Base-by-base conservation (phyloP, 2,888 invertebrate genomes). In the Andrena bucephala region DNA sequence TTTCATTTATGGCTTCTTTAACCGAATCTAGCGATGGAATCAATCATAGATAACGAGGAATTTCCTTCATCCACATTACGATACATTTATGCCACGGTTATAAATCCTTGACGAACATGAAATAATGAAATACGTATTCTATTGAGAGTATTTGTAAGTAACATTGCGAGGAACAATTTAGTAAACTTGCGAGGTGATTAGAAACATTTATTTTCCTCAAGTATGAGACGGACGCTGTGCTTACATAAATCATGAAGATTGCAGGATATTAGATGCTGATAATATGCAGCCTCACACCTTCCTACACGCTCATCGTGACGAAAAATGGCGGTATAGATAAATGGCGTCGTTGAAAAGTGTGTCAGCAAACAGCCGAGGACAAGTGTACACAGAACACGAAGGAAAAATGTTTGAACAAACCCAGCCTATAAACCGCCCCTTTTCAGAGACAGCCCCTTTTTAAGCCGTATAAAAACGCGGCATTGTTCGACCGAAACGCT, bases 401-500 rank as follows among this genome's bases (percentile, higher is more conserved):
- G 48, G 69, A 65, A 36, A 68, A 63, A 71, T 68, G 50, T 81
- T 72, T 80, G 72, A 42, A 72, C 67, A 65, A 71, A 65, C 48
- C 48, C 24, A 52, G 59, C 80, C 31, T 2, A 66, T 59, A 36
- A 52, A 80, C 70, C 42, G 16, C 33, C 70, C 80, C 60, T 71
- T 42, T 77, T 71, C 52, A 71, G n/a, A 42, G 24, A n/a, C 54
- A 48, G 54, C 62, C 20, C 60, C 59, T 60, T 67, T 77, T 74
- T 74, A 77, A 73, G 67, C 73, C 62, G 33, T 60, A 52, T 66
- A 74, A 77, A 73, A 77, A 73, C 74, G 52, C 8, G 4, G 52
- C 67, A 29, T 74, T 67, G 77, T 77, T 67, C 60, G 60, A 73
- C 60, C 67, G 66, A 77, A 67, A 77, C 73, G 54, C 77, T 50